phyloP scores from a whole-genome alignment of 2,113 vertebrate genomes.

The Dolichallabes microphthalmus region DNA sequence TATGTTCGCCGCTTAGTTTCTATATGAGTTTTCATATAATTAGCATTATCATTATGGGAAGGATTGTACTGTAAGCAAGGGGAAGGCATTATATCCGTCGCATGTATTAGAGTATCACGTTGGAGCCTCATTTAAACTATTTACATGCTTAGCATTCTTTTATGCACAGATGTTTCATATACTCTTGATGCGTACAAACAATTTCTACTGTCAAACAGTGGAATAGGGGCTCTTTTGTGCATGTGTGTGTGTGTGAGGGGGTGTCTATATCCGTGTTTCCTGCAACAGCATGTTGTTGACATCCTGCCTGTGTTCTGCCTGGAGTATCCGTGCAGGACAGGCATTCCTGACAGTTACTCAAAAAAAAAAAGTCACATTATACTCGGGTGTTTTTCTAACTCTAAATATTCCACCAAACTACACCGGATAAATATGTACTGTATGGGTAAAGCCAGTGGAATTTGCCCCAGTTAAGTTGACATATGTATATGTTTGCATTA shows the following conservation, averaged over 20 bases:
- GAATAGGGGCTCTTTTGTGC: background rate
- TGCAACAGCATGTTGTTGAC: constrained; percentile 46
- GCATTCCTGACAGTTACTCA: constrained; percentile 30
- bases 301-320: constrained; percentile 51
- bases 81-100: background rate
- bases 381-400: background rate
- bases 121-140: background rate
- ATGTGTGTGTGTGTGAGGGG: constrained; percentile 17
- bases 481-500: background rate
- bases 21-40: constrained; percentile 13
- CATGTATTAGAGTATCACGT: background rate
- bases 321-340: constrained; percentile 27
- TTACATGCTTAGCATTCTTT: background rate
- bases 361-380: constrained; percentile 12
- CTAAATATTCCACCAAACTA: background rate
- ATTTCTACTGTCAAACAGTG: background rate
- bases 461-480: background rate
- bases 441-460: background rate
- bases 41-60: constrained; percentile 27
- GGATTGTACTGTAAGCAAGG: background rate
- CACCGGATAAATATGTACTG: background rate
- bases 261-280: constrained; percentile 37
- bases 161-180: background rate
- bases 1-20: constrained; percentile 19
- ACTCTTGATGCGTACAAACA: background rate